Evolutionary conservation across 2,888 invertebrate genomes (phyloP), one percentile per base, ranked within the genome.

Genomic region (Thereva unica): DNA sequence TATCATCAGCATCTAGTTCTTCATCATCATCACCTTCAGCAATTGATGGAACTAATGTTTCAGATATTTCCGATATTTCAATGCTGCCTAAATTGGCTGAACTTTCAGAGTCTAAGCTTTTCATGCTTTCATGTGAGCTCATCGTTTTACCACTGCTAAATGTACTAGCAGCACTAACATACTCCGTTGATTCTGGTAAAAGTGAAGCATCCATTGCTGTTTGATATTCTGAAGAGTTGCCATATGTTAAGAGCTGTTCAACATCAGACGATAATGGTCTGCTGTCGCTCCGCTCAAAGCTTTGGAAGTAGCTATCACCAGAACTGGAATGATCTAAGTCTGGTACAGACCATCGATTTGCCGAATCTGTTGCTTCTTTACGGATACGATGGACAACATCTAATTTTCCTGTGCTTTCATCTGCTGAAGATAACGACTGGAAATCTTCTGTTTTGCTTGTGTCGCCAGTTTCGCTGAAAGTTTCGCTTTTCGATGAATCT

Each of bases 41-140:
- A 6, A 91, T 90, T 2, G 97, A 95, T 9, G 95, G 93, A 7
- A 97, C 90, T 6, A 97, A 81, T 1, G 97, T 97, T 82, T 96
- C 96, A 1, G 95, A 95, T 37, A 91, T 85, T 79, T 97, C 96
- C 41, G 95, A 95, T 44, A 93, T 88, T 81, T 95, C 95, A 70
- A 94, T 87, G 76, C 94, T 94, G 1, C 91, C 93, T 67, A 95
- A 84, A 78, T 94, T 91, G 12, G 93, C 93, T 0, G 94, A 94
- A 71, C 91, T 92, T 79, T 94, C 90, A 2, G 94, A 95, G 76
- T 93, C 93, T 50, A 95, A 83, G 68, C 94, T 94, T 76, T 89
- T 92, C 89, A 93, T 92, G 70, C 94, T 94, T 76, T 93, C 93
- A 73, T 91, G 87, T 0, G 94, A 93, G 76, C 93, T 93, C n/a